Conservation (phyloP, 2,113 vertebrate genomes). For the Tragelaphus strepsiceros region DNA sequence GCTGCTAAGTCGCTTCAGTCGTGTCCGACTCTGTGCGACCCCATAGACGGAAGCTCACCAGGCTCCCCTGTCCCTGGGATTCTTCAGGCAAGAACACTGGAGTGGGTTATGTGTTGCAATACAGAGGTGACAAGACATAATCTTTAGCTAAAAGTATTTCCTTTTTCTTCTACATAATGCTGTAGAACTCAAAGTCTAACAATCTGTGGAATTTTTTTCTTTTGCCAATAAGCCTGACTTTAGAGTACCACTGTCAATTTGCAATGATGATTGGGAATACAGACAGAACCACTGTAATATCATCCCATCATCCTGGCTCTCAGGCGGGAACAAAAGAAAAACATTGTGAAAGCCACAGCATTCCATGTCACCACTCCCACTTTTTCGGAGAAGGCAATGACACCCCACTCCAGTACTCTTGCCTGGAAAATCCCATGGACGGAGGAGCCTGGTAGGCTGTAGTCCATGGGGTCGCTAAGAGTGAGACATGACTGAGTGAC, state of each 20-base stretch:
- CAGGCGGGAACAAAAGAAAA: slow-evolving; percentile 21
- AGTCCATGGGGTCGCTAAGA: too few species aligned
- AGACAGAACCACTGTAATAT: slow-evolving; percentile 18
- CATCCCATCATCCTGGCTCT: background rate
- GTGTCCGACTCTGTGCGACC: too few species aligned
- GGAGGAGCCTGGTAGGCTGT: too few species aligned
- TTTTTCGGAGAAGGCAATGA: background rate
- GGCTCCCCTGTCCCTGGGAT: too few species aligned
- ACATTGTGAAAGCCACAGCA: background rate
- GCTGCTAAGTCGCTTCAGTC: too few species aligned
- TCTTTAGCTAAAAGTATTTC: background rate
- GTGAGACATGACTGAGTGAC: too few species aligned
- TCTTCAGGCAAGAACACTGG: too few species aligned
- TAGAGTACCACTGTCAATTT: background rate
- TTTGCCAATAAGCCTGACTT: slow-evolving; percentile 19
- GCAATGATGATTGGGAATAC: background rate
- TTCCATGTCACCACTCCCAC: background rate
- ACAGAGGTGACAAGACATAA: background rate
- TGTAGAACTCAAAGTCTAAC: background rate
- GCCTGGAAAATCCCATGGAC: too few species aligned
- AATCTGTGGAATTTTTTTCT: background rate
- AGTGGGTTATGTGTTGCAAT: slow-evolving; percentile 22
- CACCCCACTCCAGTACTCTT: too few species aligned
- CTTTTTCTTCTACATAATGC: slow-evolving; percentile 1
- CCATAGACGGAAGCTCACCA: too few species aligned